Evolutionary conservation across 1,140 invertebrate genomes (phyloP), one percentile per base, ranked within the genome.

Genomic region (Oscheius sp.): DNA sequence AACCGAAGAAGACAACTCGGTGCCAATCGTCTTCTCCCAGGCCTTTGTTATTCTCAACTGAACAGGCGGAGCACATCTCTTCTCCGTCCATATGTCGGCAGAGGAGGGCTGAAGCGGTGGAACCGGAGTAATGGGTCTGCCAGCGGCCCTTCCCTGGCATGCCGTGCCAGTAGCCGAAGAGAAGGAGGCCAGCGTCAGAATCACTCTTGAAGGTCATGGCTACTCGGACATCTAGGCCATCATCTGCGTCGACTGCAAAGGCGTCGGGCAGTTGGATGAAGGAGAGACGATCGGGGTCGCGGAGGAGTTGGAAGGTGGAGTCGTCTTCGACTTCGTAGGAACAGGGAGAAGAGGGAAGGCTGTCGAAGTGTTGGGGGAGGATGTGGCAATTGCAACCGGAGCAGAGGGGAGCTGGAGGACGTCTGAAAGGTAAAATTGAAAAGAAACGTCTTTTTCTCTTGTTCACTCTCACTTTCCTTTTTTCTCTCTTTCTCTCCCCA

Each of bases 141-240:
- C 58, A 42, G 10, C 69, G 52, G 32, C 69, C 69, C 29, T 71
- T 71, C 23, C 59, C 62, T 34, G 45, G 31, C 10, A 52, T 49
- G 31, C 38, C 58, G 15, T 71, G 69, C 69, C 69, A 71, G 34
- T 71, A 65, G 38, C 69, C 69, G 29, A 71, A 71, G 26, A 71
- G 59, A 2, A 71, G 58, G 18, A 71, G 58, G 29, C 69, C 69
- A 32, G 58, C 62, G 26, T 71, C 69, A 1, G 69, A 71, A 29
- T 71, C 69, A 0, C 32, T 38, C 34, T 65, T 71, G 59, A 64
- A 71, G 26, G 23, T 58, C 2, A 49, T 65, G 28, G 69, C 34
- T 13, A 71, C 45, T 23, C 52, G 29, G 2, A 38, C 35, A 29
- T 49, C 34, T 3, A 58, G 52, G 1, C 38, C 42, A 18, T 58